These are phyloP conservation scores for Cephus cinctus DNA, from an alignment of 1,140 invertebrate species.

Conservation along the genomic window DNA sequence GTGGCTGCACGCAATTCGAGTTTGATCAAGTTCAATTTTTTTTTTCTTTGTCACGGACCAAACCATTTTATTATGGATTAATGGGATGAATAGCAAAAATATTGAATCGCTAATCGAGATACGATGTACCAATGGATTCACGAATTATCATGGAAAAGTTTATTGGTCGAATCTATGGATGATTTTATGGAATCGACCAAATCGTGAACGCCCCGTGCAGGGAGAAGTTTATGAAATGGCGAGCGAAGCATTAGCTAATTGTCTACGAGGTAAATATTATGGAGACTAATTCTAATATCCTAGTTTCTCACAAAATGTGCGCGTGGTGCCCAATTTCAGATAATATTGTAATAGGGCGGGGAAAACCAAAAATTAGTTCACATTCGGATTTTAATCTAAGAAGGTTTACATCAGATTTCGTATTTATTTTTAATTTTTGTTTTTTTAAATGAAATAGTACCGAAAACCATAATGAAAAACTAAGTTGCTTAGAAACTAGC, in stretches of 20 bases:
- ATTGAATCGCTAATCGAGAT: no score
- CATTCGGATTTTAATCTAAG: conserved; percentile 18
- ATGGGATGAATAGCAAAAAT: no score
- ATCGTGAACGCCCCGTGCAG: not conserved
- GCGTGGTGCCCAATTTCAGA: conserved; percentile 11
- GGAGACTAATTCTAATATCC: conserved; percentile 18
- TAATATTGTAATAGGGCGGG: conserved; percentile 4
- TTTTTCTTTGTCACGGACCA: no score
- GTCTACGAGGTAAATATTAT: conserved; percentile 17
- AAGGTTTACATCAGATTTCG: conserved; percentile 48
- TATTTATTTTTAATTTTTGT: conserved; percentile 31
- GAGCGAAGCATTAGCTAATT: conserved; percentile 25
- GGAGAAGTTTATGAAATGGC: conserved; percentile 16
- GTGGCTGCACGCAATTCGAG: no score
- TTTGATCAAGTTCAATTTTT: no score
- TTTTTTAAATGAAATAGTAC: conserved; percentile 7
- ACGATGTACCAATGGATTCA: no score
- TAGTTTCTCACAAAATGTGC: conserved; percentile 12
- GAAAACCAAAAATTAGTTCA: conserved; percentile 5
- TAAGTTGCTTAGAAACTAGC: conserved; percentile 11
- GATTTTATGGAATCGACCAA: no score
- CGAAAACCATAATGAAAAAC: conserved; percentile 13
- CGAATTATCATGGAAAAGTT: no score
- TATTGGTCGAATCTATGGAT: no score
- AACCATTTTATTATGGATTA: no score